A percentile compares a stretch with the other conserved stretches of the same genome.
Evolutionary conservation across 2,797 vertebrate species (phyloP).

Genomic region (Lepilemur ruficaudatus): DNA sequence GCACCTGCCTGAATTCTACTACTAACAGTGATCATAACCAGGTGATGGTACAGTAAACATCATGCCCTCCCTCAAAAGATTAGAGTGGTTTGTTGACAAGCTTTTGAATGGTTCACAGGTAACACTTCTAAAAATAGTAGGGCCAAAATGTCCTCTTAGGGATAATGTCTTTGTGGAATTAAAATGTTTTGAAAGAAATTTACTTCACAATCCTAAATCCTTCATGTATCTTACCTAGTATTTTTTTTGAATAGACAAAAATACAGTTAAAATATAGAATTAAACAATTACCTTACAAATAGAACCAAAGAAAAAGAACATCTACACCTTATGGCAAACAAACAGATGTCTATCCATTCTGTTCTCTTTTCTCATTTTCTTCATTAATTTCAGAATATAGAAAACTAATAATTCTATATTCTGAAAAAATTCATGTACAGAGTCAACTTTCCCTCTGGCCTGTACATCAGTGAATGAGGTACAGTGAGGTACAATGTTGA

Average conservation of each 20-base stretch:
- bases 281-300: not conserved
- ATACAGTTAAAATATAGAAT: not conserved
- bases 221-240: not conserved
- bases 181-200: not conserved
- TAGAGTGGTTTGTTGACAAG: not conserved
- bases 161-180: not conserved
- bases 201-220: not conserved
- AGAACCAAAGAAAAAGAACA: not conserved
- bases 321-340: not conserved
- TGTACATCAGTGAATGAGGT: not conserved
- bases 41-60: not conserved
- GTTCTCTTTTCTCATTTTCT: not conserved
- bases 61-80: not conserved
- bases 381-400: not conserved
- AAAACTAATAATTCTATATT: not conserved
- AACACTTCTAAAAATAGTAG: not conserved
- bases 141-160: not conserved
- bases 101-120: not conserved
- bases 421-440: not conserved
- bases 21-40: not conserved
- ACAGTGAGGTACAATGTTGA: not conserved
- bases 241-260: not conserved
- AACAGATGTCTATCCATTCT: not conserved
- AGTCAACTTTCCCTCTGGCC: not conserved
- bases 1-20: not conserved